Percentiles rank a stretch among this genome's conserved stretches.
Conservation (phyloP, 2,888 invertebrate species). For the Alloplasta piceator region DNA sequence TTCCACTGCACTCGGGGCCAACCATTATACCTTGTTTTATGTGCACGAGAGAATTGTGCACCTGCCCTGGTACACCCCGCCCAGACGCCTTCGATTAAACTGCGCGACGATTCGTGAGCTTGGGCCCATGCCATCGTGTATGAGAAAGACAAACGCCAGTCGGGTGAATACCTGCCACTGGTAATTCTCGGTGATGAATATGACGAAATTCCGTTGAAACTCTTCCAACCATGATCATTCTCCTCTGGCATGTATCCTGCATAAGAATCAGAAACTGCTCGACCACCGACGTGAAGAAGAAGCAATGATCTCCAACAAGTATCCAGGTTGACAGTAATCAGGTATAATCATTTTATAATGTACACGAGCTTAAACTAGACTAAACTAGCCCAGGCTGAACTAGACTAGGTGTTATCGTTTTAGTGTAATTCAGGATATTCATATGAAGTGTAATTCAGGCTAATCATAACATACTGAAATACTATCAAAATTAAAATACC, state of each 20-base stretch:
- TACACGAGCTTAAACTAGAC: too few species aligned
- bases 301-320: too few species aligned
- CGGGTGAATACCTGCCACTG: conserved; percentile 35
- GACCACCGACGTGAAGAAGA: too few species aligned
- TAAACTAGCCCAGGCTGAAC: too few species aligned
- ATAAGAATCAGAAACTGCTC: too few species aligned
- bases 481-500: too few species aligned
- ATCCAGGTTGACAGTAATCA: too few species aligned
- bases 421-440: too few species aligned
- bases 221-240: background rate
- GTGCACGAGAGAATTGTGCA: conserved; percentile 28
- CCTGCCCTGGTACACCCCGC: conserved; percentile 38
- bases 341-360: too few species aligned
- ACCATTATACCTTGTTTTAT: conserved; percentile 25
- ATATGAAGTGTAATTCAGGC: too few species aligned
- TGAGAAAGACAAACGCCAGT: conserved; percentile 26
- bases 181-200: conserved; percentile 41
- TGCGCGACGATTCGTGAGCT: conserved; percentile 62
- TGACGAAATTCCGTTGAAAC: conserved; percentile 54
- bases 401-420: too few species aligned
- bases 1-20: conserved; percentile 59
- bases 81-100: conserved; percentile 57
- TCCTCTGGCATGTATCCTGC: background rate
- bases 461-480: too few species aligned
- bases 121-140: conserved; percentile 7